Conservation (phyloP, 1,140 invertebrate species). For the Melanaphis sacchari region DNA sequence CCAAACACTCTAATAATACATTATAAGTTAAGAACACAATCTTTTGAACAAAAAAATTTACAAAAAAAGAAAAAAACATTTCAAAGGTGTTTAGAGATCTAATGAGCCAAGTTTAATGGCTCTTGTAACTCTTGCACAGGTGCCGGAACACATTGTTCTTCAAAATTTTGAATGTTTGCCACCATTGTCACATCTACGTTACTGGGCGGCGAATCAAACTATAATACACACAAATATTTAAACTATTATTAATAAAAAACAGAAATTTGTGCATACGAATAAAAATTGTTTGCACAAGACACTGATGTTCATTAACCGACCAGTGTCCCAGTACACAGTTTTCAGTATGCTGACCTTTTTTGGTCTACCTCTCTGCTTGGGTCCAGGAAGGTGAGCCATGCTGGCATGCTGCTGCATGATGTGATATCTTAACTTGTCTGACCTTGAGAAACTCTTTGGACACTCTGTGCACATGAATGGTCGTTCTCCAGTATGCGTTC, state of each 20-base stretch:
- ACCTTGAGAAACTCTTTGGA: conserved; percentile 61
- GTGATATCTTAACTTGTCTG: conserved; percentile 62
- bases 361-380: conserved; percentile 60
- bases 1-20: not conserved
- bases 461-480: conserved; percentile 62
- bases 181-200: conserved; percentile 51
- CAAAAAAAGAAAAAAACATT: not conserved
- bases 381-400: conserved; percentile 30
- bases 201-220: conserved; percentile 23
- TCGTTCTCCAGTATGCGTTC: conserved; percentile 65
- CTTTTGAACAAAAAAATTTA: not conserved
- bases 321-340: conserved; percentile 21
- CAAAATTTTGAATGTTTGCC: conserved; percentile 41
- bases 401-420: conserved; percentile 60
- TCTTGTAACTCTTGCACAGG: conserved; percentile 46
- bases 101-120: conserved; percentile 50
- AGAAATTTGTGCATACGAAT: conserved; percentile 13
- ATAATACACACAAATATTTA: not conserved
- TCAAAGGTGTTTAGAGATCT: not conserved
- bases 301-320: not conserved
- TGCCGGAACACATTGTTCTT: conserved; percentile 32
- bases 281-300: conserved; percentile 45
- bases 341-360: conserved; percentile 59
- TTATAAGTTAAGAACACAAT: not conserved
- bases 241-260: not conserved